Base-by-base conservation (phyloP, 2,888 invertebrate genomes). In the Meteorus colon region DNA sequence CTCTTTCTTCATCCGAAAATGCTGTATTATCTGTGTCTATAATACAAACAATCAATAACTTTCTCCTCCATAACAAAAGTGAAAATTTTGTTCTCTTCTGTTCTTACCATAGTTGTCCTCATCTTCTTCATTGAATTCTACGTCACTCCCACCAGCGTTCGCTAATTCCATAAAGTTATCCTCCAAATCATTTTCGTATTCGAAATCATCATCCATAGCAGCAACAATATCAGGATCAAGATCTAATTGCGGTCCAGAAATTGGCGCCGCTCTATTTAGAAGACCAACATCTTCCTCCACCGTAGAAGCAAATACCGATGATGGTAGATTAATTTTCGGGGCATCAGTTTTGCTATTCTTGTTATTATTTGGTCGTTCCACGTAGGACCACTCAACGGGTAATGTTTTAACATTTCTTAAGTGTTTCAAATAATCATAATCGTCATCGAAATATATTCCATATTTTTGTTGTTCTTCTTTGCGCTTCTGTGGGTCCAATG, bases 391-490 rank as follows among this genome's bases (percentile, higher is more conserved):
- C 75, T 93, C 92, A 78, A 92, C 87, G 1, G 91, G 90, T 78
- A 92, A 90, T 81, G 92, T 91, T 81, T 90, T 90, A 0, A 91
- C 91, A 79, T 94, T 94, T 83, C 93, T 93, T 75, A 99, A 91
- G 92, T 99, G 98, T 89, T 98, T 96, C 80, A 98, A 90, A 87
- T 99, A 99, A 88, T 99, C 94, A 89, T 97, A 98, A 83, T 98
- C 97, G 90, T 99, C 98, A 84, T 98, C 98, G 89, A 94, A 98
- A 87, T 94, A 96, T 78, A 99, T 94, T 1, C 98, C 98, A 91
- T 93, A 98, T 88, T 97, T 97, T 19, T 92, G 91, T 84, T 95
- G 95, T 82, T 96, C 94, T 80, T 95, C 94, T 80, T 90, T 92
- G 0, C 92, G 91, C 82, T 94, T 93, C 3, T 91, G 85, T 4